Percentiles rank a stretch among this genome's conserved stretches.
Evolutionary conservation across 2,888 invertebrate species (phyloP).

Genomic region (Helleia helle): DNA sequence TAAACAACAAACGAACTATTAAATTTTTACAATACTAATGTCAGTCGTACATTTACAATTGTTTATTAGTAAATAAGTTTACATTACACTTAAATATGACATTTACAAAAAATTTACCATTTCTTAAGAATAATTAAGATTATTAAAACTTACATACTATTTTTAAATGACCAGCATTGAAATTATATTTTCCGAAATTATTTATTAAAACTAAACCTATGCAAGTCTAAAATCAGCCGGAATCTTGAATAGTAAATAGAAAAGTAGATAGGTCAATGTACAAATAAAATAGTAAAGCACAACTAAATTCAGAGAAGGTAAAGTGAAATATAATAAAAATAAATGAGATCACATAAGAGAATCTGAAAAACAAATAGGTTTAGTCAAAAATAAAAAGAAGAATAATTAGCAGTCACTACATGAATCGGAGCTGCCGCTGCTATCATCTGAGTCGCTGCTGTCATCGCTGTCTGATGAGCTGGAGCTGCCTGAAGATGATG

Average conservation of each 20-base stretch:
- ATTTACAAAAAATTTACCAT: conserved; percentile 3
- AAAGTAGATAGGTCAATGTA: background rate
- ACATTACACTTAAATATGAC: conserved; percentile 7
- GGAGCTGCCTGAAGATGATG: conserved; percentile 42
- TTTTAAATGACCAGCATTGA: conserved; percentile 32
- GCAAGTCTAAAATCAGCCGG: conserved; percentile 7
- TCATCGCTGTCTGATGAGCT: conserved; percentile 43
- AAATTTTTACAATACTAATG: conserved; percentile 27
- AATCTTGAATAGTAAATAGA: no score
- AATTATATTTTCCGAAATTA: no score
- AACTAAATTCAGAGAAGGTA: background rate
- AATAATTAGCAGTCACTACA: conserved; percentile 34
- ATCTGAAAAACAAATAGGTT: conserved; percentile 5
- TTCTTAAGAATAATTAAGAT: background rate
- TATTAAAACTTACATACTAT: conserved; percentile 11
- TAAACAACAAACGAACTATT: conserved; percentile 30
- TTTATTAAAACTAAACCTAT: conserved; percentile 15
- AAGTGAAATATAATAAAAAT: background rate
- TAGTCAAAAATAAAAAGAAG: conserved; percentile 10
- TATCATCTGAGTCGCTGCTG: conserved; percentile 40
- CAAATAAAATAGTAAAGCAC: background rate
- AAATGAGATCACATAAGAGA: background rate
- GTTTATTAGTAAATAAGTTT: conserved; percentile 35
- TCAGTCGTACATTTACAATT: conserved; percentile 25
- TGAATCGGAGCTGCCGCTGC: conserved; percentile 39